Evolutionary conservation across 1,140 invertebrate species (phyloP), one percentile per base, ranked within the genome.

Genomic region (Pseudomyrmex gracilis): DNA sequence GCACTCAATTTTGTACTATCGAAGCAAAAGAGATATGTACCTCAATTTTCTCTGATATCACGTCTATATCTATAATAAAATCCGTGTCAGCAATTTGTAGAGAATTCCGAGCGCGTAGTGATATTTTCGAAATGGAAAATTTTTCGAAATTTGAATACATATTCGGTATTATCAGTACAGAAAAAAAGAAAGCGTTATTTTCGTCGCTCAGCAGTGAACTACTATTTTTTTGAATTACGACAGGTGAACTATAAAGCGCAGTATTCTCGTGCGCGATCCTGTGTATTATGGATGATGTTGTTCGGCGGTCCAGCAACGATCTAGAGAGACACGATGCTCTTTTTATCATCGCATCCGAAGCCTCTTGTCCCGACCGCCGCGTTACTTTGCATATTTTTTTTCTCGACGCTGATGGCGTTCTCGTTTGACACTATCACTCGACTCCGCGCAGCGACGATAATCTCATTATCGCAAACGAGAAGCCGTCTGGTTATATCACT

Each of bases 311-410:
- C 63, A 13, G 51, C 63, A 24, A 51, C 10, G 20, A 70, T 57
- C 22, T 58, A 43, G n/a, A 71, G 51, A 15, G 53, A 12, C 22
- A 34, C 9, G 24, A 45, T 43, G 20, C 15, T 17, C 63, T 73
- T 82, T 82, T 53, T 45, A 73, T 53, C n/a, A 12, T 63, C 17
- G 13, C 43, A 10, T 45, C 22, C 3, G 5, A 47, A 49, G 57
- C 34, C 24, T 10, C 15, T 71, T 24, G 13, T 53, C 15, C 13
- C 66, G 45, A 49, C n/a, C 12, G 34, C 43, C 22, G 17, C 34
- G 34, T 82, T 73, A 68, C 51, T 78, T 68, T 78, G 51, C 49
- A 78, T 73, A 34, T 43, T 74, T 66, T 83, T 55, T 83, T 43
- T 5, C 13, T 45, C 7, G 12, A 43, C 7, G 20, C 55, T 49